These are phyloP conservation scores for Glareola pratincola DNA, from an alignment of 2,113 vertebrate genomes.

Conservation along the genomic window DNA sequence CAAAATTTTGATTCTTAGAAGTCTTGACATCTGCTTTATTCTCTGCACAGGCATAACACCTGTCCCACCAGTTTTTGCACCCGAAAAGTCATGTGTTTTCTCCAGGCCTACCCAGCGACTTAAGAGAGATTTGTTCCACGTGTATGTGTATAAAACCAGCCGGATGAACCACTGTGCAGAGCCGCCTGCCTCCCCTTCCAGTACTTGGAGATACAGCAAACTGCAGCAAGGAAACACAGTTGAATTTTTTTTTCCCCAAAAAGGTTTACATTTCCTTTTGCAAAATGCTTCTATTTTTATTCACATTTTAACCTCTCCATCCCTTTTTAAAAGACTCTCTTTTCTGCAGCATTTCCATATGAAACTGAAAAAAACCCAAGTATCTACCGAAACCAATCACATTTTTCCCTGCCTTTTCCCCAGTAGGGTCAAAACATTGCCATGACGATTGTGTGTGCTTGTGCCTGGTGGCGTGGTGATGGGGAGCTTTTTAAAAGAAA, in stretches of 20 bases:
- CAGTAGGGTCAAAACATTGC: not conserved
- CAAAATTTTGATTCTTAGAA: not conserved
- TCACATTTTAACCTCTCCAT: not conserved
- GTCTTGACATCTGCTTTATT: not conserved
- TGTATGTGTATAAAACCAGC: not conserved
- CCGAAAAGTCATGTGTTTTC: not conserved
- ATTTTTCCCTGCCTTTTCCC: not conserved
- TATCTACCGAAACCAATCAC: not conserved
- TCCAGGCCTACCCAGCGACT: not conserved
- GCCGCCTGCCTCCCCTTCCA: not conserved
- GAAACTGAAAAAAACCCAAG: not conserved
- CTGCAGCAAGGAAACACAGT: not conserved
- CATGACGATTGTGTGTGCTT: not conserved
- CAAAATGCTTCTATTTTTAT: not conserved
- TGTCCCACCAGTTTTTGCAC: not conserved
- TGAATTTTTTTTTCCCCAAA: not conserved
- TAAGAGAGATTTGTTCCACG: not conserved
- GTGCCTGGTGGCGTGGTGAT: too few species aligned
- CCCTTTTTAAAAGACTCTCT: not conserved
- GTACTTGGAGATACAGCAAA: not conserved
- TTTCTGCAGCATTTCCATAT: not conserved
- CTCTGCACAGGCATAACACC: not conserved
- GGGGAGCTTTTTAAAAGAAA: not conserved
- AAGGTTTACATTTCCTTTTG: not conserved
- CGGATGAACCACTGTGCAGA: not conserved